These are phyloP conservation scores for Echeneis naucrates DNA, from an alignment of 2,797 vertebrate genomes.

Conservation along the genomic window DNA sequence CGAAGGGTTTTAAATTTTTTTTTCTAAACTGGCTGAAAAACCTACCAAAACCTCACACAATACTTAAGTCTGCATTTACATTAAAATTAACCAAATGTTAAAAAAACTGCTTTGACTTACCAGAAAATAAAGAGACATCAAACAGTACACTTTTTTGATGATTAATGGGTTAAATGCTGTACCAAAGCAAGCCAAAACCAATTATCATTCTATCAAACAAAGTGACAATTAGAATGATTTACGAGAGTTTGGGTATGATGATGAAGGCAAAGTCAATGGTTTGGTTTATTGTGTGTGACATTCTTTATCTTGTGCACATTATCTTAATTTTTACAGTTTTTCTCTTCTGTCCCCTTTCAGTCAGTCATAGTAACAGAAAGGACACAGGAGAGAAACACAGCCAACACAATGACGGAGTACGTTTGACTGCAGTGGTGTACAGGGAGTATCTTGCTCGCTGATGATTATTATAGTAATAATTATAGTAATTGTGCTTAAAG, in stretches of 20 bases:
- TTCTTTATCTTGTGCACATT: slow-evolving; percentile 30
- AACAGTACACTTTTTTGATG: slow-evolving; percentile 52
- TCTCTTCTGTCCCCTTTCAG: slow-evolving; percentile 51
- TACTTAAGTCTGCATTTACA: slow-evolving; percentile 1
- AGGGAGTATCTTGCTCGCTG: slow-evolving; percentile 8
- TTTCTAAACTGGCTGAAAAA: slow-evolving; percentile 9
- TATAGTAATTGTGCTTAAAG: slow-evolving; percentile 12
- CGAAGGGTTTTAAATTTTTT: slow-evolving; percentile 39
- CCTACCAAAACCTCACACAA: slow-evolving; percentile 13
- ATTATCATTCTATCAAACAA: slow-evolving; percentile 66
- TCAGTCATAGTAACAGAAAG: slow-evolving; percentile 37
- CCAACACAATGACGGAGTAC: neutral
- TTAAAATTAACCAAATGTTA: slow-evolving; percentile 8
- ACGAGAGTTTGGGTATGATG: slow-evolving; percentile 56
- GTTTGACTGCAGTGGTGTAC: slow-evolving; percentile 10
- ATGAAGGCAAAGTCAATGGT: slow-evolving; percentile 65
- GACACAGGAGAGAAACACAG: slow-evolving; percentile 19
- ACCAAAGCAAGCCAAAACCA: slow-evolving; percentile 76
- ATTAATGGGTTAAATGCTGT: slow-evolving; percentile 52
- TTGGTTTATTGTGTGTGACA: slow-evolving; percentile 19
- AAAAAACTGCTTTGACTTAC: slow-evolving; percentile 42
- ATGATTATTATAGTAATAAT: slow-evolving; percentile 1
- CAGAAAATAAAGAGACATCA: slow-evolving; percentile 51
- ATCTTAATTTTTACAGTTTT: slow-evolving; percentile 29
- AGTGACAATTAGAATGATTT: slow-evolving; percentile 49